Conservation (phyloP, 2,113 vertebrate genomes). For the Anolis carolinensis region DNA sequence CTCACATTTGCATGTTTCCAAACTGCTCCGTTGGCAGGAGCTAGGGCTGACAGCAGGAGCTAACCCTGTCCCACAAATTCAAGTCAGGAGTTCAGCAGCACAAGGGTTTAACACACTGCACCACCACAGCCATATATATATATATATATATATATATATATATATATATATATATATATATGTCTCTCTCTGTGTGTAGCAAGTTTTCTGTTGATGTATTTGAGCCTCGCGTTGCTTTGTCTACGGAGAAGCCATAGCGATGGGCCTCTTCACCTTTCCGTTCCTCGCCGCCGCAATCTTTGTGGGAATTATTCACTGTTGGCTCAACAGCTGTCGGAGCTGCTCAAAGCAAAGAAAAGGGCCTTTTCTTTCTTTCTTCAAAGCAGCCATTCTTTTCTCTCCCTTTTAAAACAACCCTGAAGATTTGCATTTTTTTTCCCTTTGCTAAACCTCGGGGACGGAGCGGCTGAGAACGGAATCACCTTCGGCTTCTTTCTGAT, state of each 20-base stretch:
- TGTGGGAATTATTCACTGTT: not conserved
- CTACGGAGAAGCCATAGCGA: not conserved
- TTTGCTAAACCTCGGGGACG: not conserved
- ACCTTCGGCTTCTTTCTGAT: not conserved
- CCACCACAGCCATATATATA: no score
- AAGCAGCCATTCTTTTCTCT: not conserved
- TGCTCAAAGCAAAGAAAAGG: not conserved
- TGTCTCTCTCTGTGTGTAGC: no score
- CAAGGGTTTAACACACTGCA: no score
- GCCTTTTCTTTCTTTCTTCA: not conserved
- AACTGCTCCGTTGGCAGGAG: no score
- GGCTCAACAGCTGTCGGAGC: not conserved
- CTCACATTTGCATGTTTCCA: no score
- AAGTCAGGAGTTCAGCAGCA: no score
- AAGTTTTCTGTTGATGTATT: not conserved
- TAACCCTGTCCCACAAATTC: no score
- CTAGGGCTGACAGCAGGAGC: no score
- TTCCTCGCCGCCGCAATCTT: not conserved
- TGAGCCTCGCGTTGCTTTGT: no score
- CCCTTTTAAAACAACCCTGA: not conserved
- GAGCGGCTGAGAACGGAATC: no score
- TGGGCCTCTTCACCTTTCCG: not conserved
- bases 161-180: no score
- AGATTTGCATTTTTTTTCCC: not conserved
- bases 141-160: no score